Evolutionary conservation across 2,888 invertebrate genomes (phyloP), one percentile per base, ranked within the genome.

Genomic region (Chouioia cunea): DNA sequence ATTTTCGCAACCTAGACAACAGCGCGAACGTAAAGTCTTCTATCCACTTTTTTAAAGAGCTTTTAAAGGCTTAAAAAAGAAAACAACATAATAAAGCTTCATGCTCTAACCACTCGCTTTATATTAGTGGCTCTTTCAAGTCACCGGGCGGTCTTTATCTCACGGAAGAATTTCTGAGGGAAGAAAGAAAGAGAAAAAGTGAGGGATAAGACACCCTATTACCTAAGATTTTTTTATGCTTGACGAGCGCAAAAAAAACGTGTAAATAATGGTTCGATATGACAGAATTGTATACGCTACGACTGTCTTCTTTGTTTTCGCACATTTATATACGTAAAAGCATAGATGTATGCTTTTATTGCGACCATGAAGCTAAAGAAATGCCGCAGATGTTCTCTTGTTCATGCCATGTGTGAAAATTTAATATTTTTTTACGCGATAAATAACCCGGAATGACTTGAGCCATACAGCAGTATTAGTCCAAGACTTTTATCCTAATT

Each of bases 21-120:
- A 6, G 36, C 36, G 63, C 69, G 14, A 27, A 54, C 22, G n/a
- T 27, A 16, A 52, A 52, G 27, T 27, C 27, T 18, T 16, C 27
- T 15, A 4, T 18, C 36, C 59, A 15, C 43, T 36, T 20, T 20
- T n/a, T 15, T 4, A 27, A 47, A 8, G 36, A 16, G 12, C 46
- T 36, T 18, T 20, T 36, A 23, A 36, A 36, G 46, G 44, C 50
- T 27, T 4, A 56, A 48, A 46, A 70, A 73, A 43, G 69, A 70
- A 74, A 72, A 73, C 53, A 44, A 54, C 27, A 64, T 70, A 74
- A 74, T 70, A 73, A 70, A 73, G 62, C 53, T 56, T 69, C 47
- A 60, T 47, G 64, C 64, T 54, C 48, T 46, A 36, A 12, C 36
- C 36, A 36, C 36, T 36, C 36, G 36, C 36, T 36, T 36, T n/a